Base-by-base conservation (phyloP, 2,888 invertebrate species). In the Megamerina dolium region DNA sequence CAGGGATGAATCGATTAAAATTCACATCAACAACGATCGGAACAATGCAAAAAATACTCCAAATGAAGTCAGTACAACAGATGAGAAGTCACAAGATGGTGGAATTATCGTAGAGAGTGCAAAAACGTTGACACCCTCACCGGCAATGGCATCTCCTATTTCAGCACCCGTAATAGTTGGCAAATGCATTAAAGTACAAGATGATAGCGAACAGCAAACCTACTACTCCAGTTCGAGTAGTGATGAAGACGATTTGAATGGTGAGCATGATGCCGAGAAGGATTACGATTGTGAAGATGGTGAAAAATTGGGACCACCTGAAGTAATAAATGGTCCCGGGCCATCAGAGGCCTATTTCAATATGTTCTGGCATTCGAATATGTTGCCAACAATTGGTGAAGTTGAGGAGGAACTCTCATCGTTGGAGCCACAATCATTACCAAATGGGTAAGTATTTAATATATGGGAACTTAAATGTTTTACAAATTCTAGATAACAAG, bases 321-420 rank as follows among this genome's bases (percentile, higher is more conserved):
- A 72, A 40, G 43, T 71, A 2, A 59, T 72, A 14, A 71, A 72
- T 48, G 70, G 70, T 0, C 70, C 69, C 0, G 71, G 71, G 0
- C 71, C 72, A 1, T 72, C 72, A 2, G 72, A 72, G 54, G 72
- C 71, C 0, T 72, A 72, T 48, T 72, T 72, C 45, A 72, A 72
- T 51, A 57, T 69, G 52, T 70, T 66, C 37, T 72, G 72, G 72
- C 69, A 68, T 41, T 64, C 70, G n/a, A 69, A 66, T 52, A 67
- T 70, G 67, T 41, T 72, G 53, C 72, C 72, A 5, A 72, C 72
- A 12, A 72, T 72, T 41, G 72, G 72, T 1, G 72, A 72, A 46
- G 72, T 70, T 1, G 72, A 72, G 44, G 72, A 72, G 47, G 72
- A 72, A 50, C 64, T 66, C 44, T 71, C 72, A 2, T 72, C 72